Base-by-base conservation (phyloP, 2,888 invertebrate species). In the Hypolimnas misippus region DNA sequence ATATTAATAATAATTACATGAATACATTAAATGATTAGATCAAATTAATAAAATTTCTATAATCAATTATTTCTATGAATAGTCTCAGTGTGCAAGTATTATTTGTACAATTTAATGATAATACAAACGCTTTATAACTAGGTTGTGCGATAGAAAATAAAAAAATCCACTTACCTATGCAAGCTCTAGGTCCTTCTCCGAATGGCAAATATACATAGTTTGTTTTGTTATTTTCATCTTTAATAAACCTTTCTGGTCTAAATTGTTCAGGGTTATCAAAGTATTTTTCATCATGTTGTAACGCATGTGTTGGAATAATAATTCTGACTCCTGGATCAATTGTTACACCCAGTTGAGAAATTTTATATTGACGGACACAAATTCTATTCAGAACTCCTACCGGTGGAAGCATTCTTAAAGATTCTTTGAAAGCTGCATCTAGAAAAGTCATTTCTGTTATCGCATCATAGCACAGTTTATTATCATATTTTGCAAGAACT, bases 281-380 rank as follows among this genome's bases (percentile, higher is more conserved):
- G 67, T 87, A 86, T 52, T 82, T 72, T 51, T 78, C 76, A 49
- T 88, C 87, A 12, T 71, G 81, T 38, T 87, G 87, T 59, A 87
- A 77, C 0, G 81, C 85, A 66, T 86, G 80, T 1, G 83, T 14
- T 0, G 87, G 86, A 40, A 88, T 72, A 1, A 83, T 69, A 1
- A 87, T 79, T 62, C 73, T 79, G 2, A 87, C 85, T 1, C 79
- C 85, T 2, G 81, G 78, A 57, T 87, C 85, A 31, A 88, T 70
- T 0, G 79, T 82, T 12, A 87, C 66, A 33, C 69, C 73, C 8
- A 82, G 57, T 19, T 76, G 76, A 5, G 79, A 54, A 25, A 88
- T 76, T 2, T 61, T 72, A 31, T 73, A 78, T 21, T 46, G 68
- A 33, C 68, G 77, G 0, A 77, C 73, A 65, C 87, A 87, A 2